Percentiles rank a stretch among this genome's conserved stretches.
Evolutionary conservation across 2,113 vertebrate genomes (phyloP).

Genomic region (Platysteira castanea): DNA sequence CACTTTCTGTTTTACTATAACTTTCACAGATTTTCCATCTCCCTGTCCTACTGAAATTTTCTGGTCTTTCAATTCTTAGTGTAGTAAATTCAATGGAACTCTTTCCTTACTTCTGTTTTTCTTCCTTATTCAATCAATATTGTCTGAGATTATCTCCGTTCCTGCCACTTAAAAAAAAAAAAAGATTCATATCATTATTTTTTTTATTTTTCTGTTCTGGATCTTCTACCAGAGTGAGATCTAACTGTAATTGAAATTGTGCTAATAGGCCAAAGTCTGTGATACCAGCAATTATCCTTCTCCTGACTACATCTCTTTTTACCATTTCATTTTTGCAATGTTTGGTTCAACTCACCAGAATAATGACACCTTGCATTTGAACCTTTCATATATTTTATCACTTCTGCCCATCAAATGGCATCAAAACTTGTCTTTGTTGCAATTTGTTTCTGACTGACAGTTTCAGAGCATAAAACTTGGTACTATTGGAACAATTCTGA

Average conservation of each 20-base stretch:
- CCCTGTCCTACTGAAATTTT: neutral
- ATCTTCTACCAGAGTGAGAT: neutral
- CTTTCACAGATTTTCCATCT: neutral
- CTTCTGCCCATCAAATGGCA: neutral
- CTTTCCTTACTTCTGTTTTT: neutral
- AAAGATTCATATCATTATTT: fast-evolving
- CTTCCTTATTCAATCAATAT: neutral
- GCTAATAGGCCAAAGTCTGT: neutral
- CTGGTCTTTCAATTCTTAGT: neutral
- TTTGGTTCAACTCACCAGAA: neutral
- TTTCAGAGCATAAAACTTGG: neutral
- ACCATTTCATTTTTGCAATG: neutral
- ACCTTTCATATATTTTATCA: neutral
- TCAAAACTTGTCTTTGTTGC: neutral
- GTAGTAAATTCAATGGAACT: neutral
- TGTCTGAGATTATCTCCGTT: neutral
- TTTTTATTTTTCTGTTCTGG: neutral
- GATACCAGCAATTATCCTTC: neutral
- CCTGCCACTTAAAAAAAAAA: neutral
- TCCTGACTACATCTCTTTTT: neutral
- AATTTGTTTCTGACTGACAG: neutral
- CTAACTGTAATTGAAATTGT: neutral
- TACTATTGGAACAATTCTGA: neutral
- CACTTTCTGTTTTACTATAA: neutral
- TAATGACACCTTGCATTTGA: neutral